These are phyloP conservation scores for Pseudoatta argentina DNA, from an alignment of 1,140 invertebrate genomes.

Conservation along the genomic window DNA sequence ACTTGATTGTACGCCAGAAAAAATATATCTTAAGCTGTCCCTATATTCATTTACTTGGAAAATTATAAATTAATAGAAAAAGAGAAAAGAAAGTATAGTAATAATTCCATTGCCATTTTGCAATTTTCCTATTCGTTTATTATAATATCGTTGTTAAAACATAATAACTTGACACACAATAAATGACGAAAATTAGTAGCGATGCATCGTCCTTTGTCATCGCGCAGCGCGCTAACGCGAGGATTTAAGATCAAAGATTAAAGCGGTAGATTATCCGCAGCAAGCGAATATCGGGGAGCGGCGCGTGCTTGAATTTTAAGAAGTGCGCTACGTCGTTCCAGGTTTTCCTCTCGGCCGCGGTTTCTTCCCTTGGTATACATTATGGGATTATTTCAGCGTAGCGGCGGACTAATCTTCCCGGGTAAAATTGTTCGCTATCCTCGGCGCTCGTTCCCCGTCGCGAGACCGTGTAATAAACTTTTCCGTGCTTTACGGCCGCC, in stretches of 20 bases:
- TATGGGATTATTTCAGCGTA: slow-evolving; percentile 69
- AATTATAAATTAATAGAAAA: slow-evolving; percentile 4
- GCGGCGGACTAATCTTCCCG: slow-evolving; percentile 68
- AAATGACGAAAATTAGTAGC: slow-evolving; percentile 8
- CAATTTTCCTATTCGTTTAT: neutral
- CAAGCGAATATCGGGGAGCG: slow-evolving; percentile 61
- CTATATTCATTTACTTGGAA: neutral
- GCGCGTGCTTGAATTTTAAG: slow-evolving; percentile 57
- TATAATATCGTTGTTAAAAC: neutral
- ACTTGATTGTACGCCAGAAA: neutral
- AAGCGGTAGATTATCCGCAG: slow-evolving; percentile 58
- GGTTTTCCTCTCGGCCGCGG: slow-evolving; percentile 50
- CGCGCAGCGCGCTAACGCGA: slow-evolving; percentile 21
- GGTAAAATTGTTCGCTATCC: slow-evolving; percentile 68
- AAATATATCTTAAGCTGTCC: neutral
- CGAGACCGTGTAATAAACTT: slow-evolving; percentile 72
- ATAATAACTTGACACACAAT: neutral
- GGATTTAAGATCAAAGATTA: slow-evolving; percentile 57
- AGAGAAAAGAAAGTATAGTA: neutral
- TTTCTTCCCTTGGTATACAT: slow-evolving; percentile 59
- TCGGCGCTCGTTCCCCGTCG: slow-evolving; percentile 44
- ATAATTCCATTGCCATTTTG: neutral
- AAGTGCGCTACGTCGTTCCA: slow-evolving; percentile 41
- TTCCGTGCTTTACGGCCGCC: slow-evolving; percentile 60
- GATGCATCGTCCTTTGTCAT: slow-evolving; percentile 15